These are phyloP conservation scores for Setophaga kirtlandii DNA, from an alignment of 2,113 vertebrate genomes.

Conservation along the genomic window DNA sequence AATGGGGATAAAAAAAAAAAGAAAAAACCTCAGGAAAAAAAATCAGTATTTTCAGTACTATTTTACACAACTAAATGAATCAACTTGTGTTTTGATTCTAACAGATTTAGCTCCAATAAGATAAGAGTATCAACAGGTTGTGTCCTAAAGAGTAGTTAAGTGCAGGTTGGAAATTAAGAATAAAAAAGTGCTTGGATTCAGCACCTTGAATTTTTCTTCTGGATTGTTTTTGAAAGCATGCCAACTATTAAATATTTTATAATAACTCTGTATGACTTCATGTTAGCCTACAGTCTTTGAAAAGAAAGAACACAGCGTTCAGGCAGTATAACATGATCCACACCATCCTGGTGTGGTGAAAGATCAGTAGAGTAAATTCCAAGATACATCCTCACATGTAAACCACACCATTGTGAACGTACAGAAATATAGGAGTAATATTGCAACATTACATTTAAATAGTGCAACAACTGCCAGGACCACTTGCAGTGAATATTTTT, in stretches of 20 bases:
- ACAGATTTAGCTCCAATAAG: not conserved
- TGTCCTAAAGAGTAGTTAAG: not conserved
- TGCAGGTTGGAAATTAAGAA: not conserved
- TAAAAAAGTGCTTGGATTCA: not conserved
- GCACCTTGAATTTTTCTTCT: not conserved
- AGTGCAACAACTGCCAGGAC: not conserved
- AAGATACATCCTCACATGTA: not conserved
- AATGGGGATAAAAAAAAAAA: not conserved
- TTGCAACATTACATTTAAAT: not conserved
- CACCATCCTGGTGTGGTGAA: not conserved
- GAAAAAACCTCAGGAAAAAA: slow-evolving; percentile 37
- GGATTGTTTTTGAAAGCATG: not conserved
- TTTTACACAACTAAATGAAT: not conserved
- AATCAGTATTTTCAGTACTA: not conserved
- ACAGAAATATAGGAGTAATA: not conserved
- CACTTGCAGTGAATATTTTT: not conserved
- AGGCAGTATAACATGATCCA: not conserved
- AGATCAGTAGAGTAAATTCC: not conserved
- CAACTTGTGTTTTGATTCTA: not conserved
- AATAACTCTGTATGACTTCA: not conserved
- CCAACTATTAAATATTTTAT: not conserved
- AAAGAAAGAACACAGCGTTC: not conserved
- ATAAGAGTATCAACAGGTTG: not conserved
- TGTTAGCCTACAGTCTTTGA: not conserved
- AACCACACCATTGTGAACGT: not conserved